Conservation (phyloP, 1,140 invertebrate species). For the Panonychus citri region DNA sequence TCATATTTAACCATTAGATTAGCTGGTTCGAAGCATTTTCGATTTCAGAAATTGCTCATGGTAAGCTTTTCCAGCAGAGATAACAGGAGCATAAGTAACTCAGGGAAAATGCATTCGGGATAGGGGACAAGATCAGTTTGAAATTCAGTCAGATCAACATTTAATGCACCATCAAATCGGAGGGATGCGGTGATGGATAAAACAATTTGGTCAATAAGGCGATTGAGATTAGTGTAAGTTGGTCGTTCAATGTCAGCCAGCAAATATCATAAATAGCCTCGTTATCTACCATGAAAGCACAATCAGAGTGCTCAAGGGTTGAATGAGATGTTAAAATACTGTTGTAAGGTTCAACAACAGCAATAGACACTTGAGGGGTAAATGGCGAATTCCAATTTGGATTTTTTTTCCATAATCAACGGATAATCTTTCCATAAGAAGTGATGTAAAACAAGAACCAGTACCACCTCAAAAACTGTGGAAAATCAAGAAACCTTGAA, state of each 20-base stretch:
- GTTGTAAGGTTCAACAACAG: constrained; percentile 75
- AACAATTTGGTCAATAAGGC: constrained; percentile 32
- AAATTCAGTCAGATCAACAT: constrained; percentile 42
- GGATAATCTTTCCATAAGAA: constrained; percentile 41
- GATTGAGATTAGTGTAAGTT: constrained; percentile 31
- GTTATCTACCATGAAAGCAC: constrained; percentile 48
- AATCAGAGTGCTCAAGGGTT: constrained; percentile 51
- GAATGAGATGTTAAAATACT: constrained; percentile 52
- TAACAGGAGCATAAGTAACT: constrained; percentile 60
- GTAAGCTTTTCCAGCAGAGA: constrained; percentile 63
- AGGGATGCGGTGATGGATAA: constrained; percentile 36
- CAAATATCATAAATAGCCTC: constrained; percentile 51
- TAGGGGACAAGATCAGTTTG: constrained; percentile 43
- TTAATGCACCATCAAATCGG: constrained; percentile 44
- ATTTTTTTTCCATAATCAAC: constrained; percentile 44
- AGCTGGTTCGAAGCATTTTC: constrained; percentile 54
- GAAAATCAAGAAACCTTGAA: constrained; percentile 29
- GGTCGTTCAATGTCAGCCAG: constrained; percentile 33
- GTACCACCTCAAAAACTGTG: constrained; percentile 35
- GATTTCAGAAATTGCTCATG: constrained; percentile 50
- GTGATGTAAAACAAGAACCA: constrained; percentile 44
- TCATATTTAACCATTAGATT: constrained; percentile 57
- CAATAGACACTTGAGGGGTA: constrained; percentile 46
- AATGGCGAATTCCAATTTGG: constrained; percentile 47
- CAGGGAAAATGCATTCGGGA: constrained; percentile 38